Evolutionary conservation across 2,113 vertebrate genomes (phyloP).

Genomic region (Myiozetetes cayanensis): DNA sequence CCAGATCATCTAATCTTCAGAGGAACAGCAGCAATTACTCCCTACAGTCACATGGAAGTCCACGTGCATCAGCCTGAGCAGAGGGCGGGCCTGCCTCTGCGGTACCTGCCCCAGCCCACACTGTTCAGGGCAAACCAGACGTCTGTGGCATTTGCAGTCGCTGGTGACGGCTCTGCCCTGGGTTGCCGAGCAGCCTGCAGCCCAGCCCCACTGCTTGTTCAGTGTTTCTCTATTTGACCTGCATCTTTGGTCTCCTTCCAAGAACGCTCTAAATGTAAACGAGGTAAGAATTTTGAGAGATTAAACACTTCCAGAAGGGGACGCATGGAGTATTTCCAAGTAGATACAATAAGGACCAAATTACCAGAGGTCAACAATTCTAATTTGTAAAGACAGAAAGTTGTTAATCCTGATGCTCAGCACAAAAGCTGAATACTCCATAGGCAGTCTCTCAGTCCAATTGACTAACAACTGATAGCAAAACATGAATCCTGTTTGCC

Average conservation of each 20-base stretch:
- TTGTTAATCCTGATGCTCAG: not conserved
- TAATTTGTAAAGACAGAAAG: not conserved
- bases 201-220: not conserved
- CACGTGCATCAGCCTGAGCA: not conserved
- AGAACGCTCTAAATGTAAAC: not conserved
- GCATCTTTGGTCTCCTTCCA: constrained; percentile 32
- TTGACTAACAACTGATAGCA: not conserved
- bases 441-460: not conserved
- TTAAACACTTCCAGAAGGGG: constrained; percentile 28
- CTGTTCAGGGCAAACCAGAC: not conserved
- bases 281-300: constrained; percentile 17
- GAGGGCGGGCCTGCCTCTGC: not conserved
- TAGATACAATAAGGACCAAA: constrained; percentile 3
- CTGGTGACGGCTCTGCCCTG: not conserved
- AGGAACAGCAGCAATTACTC: not conserved
- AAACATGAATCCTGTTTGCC: not conserved
- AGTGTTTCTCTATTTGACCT: not conserved
- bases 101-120: not conserved
- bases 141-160: not conserved
- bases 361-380: not conserved
- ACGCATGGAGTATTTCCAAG: not conserved
- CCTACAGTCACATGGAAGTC: not conserved
- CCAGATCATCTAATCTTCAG: not conserved
- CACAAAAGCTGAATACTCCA: not conserved
- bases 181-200: not conserved